Conservation (phyloP, 2,888 invertebrate genomes). For the Chrysodeixis includens region DNA sequence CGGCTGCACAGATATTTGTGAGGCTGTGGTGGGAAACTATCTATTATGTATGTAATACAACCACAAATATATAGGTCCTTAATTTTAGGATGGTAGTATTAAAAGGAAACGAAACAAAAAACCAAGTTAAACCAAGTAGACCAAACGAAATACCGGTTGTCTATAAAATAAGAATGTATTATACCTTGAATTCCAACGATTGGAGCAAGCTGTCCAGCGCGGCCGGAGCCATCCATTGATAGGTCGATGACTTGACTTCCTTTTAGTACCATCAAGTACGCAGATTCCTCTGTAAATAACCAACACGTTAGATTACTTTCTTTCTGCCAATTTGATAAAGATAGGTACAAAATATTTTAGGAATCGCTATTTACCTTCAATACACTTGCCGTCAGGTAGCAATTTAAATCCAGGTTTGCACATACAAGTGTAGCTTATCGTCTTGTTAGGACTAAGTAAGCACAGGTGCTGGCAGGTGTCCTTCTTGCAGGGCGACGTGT, state of each 20-base stretch:
- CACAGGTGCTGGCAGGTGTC: slow-evolving; percentile 96
- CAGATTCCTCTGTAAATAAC: slow-evolving; percentile 92
- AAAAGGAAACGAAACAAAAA: too few species aligned
- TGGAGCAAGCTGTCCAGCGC: slow-evolving; percentile 94
- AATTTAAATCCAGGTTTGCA: slow-evolving; percentile 96
- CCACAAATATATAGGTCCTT: too few species aligned
- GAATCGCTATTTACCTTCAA: slow-evolving; percentile 85
- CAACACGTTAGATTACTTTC: neutral
- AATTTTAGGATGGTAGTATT: too few species aligned
- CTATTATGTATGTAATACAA: too few species aligned
- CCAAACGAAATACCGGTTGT: neutral
- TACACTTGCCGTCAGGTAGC: slow-evolving; percentile 91
- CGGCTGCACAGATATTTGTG: too few species aligned
- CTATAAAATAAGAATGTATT: neutral
- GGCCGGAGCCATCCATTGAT: slow-evolving; percentile 92
- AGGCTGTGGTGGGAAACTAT: too few species aligned
- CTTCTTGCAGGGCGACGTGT: slow-evolving; percentile 92
- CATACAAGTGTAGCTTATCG: slow-evolving; percentile 94
- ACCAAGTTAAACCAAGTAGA: too few species aligned
- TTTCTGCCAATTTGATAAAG: neutral
- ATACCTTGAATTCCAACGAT: slow-evolving; percentile 93
- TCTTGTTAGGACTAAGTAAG: slow-evolving; percentile 93
- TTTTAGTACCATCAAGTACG: slow-evolving; percentile 97
- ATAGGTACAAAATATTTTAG: neutral
- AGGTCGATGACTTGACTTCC: slow-evolving; percentile 97